phyloP scores from a whole-genome alignment of 2,797 vertebrate species.

The Parauchenoglanis ngamensis region DNA sequence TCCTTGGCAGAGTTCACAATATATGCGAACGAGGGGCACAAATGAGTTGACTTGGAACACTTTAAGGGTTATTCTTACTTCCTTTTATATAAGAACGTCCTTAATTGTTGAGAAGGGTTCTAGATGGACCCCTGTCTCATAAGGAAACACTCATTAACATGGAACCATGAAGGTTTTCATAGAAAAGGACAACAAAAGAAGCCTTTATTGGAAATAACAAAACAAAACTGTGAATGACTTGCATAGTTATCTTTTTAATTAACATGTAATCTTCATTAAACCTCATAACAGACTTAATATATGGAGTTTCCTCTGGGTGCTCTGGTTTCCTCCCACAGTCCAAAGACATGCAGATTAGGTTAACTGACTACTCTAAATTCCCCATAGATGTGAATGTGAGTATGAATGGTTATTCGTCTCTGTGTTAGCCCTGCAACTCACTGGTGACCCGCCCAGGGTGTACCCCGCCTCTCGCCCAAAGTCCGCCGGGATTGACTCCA shows the following conservation, averaged over 20 bases:
- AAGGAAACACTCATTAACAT: neutral
- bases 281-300: too few relatives aligned
- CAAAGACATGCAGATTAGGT: too few relatives aligned
- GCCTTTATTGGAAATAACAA: neutral
- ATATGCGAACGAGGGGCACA: neutral
- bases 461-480: too few relatives aligned
- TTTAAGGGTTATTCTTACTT: neutral
- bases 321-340: too few relatives aligned
- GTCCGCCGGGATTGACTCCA: too few relatives aligned
- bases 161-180: neutral
- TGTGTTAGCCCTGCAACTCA: too few relatives aligned
- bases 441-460: too few relatives aligned
- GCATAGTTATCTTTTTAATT: neutral
- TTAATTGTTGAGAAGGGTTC: neutral
- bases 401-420: too few relatives aligned
- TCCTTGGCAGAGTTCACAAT: slow-evolving; percentile 9
- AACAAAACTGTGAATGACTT: neutral
- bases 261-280: neutral
- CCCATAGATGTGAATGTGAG: too few relatives aligned
- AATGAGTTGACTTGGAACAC: neutral
- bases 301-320: too few relatives aligned
- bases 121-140: neutral
- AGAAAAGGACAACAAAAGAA: neutral
- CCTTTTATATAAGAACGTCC: neutral
- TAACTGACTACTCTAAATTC: too few relatives aligned